Percentiles rank a stretch among this genome's conserved stretches.
Evolutionary conservation across 30 jellyfish, hydroid and myxozoan genomes (phyloP).

Genomic region (Hydractinia echinata): DNA sequence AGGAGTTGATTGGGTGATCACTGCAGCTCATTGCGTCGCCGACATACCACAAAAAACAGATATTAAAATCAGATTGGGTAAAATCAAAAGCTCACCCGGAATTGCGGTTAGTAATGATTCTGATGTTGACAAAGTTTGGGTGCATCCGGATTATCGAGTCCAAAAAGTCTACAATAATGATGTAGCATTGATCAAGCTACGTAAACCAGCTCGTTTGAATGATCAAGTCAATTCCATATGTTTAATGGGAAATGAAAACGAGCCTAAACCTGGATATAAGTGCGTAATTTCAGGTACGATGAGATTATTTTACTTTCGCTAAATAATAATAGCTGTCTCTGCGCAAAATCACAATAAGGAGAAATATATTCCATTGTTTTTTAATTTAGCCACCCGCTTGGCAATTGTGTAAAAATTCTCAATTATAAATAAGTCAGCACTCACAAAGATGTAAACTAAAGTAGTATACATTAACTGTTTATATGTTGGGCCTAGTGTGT

Average conservation of each 20-base stretch:
- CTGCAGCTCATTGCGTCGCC: conserved; percentile 74
- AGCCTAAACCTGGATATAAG: conserved; percentile 26
- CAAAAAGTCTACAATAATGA: conserved; percentile 20
- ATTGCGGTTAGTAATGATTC: background rate
- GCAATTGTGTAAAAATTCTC: no score
- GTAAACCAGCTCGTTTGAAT: conserved; percentile 29
- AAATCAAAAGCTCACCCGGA: background rate
- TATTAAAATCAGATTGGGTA: conserved; percentile 28
- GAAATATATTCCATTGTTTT: no score
- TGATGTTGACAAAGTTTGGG: conserved; percentile 21
- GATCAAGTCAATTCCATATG: conserved; percentile 32
- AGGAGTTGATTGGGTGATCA: conserved; percentile 51
- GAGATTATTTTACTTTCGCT: background rate
- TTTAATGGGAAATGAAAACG: conserved; percentile 3
- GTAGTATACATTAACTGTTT: no score
- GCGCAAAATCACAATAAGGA: no score
- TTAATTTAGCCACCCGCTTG: no score
- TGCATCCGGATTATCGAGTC: conserved; percentile 46
- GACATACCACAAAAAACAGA: conserved; percentile 12
- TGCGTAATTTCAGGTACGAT: conserved; percentile 55
- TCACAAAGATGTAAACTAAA: no score
- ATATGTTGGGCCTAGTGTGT: no score
- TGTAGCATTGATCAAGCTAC: conserved; percentile 49
- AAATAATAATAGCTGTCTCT: background rate
- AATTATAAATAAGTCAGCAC: no score